A percentile compares a stretch with the other conserved stretches of the same genome.
Evolutionary conservation across 2,113 vertebrate genomes (phyloP).

Genomic region (Pelecanoides urinatrix): DNA sequence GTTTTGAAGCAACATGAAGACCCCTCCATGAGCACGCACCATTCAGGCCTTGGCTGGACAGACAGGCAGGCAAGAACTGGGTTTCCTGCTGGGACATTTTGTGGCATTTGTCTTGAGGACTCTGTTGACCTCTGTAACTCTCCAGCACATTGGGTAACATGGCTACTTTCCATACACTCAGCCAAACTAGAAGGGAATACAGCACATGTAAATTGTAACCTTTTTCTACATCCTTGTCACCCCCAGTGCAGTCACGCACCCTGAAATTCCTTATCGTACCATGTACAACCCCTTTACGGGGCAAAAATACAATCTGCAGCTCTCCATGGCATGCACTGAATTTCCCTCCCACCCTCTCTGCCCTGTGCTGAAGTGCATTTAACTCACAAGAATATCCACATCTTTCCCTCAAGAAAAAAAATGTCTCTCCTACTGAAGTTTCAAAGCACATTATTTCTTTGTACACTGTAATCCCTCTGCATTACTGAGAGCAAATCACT

Average conservation of each 20-base stretch:
- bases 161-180: background rate
- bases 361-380: background rate
- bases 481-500: slow-evolving; percentile 59
- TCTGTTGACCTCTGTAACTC: background rate
- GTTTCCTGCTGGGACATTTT: background rate
- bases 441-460: slow-evolving; percentile 21
- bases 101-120: background rate
- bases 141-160: rapidly evolving
- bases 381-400: background rate
- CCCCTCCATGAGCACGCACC: rapidly evolving
- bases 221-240: background rate
- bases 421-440: slow-evolving; percentile 6
- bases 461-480: slow-evolving; percentile 16
- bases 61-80: background rate
- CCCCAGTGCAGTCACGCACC: background rate
- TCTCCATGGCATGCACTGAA: background rate
- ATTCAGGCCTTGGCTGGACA: background rate
- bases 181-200: background rate
- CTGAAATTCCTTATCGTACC: background rate
- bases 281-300: background rate
- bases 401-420: background rate
- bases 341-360: background rate
- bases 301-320: background rate
- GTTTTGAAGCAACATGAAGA: background rate
- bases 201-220: background rate